Base-by-base conservation (phyloP, 2,797 vertebrate genomes). In the Botia kubotai region DNA sequence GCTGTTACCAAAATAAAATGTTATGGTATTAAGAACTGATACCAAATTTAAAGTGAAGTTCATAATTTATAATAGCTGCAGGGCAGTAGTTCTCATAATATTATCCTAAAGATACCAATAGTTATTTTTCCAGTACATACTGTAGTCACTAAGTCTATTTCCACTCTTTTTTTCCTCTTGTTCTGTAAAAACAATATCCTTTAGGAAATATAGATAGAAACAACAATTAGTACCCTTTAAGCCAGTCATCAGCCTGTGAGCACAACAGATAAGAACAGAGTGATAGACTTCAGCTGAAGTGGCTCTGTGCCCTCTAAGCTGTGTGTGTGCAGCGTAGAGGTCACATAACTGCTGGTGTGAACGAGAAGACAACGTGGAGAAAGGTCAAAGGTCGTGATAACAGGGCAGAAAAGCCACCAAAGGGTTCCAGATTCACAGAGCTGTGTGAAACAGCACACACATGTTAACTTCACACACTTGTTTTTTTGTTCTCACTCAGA, bases 341-440 rank as follows among this genome's bases (percentile, higher is more conserved):
- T 75, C 36, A 62, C 11, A 70, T 33, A 52, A 16, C 16, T 39
- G 16, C 36, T 17, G 16, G 48, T 73, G 29, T 33, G 7, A 48
- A 62, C 57, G 65, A 72, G 48, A 11, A 7, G 7, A 68, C 60
- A 62, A 52, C 23, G 43, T 33, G n/a, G 3, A 16, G 39, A 73
- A n/a, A 88, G 89, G 85, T 82, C 86, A 87, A 12, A 71, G 57
- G 89, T 89, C 83, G 83, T 86, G 19, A 70, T 80, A 36, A 80
- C n/a, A 43, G 86, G 87, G 84, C 82, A 86, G 83, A 82, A 83
- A 80, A 89, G 87, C 72, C 84, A 85, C 87, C 83, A 82, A 63
- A 82, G 88, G 87, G 84, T 89, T 85, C 86, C 87, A 81, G 84
- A 87, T 85, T 91, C 68, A 63, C 77, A 82, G 16, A 43, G 16